Evolutionary conservation across 2,797 vertebrate species (phyloP).

Genomic region (Anguilla obscura): DNA sequence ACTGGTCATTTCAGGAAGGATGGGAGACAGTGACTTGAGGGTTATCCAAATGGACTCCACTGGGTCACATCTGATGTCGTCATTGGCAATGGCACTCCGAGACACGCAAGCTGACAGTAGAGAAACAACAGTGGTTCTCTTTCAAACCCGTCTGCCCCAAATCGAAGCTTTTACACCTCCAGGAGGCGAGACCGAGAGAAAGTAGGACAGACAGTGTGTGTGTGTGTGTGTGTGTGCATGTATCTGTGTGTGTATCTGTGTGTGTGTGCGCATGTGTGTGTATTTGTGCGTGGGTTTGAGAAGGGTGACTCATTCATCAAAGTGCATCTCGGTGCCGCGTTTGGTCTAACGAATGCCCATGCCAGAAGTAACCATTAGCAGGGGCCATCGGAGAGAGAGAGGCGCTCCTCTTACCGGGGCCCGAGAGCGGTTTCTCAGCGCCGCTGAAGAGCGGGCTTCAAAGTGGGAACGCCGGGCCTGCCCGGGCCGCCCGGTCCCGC

Average conservation of each 20-base stretch:
- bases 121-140: background rate
- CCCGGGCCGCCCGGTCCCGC: background rate
- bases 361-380: slow-evolving; percentile 15
- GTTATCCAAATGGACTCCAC: background rate
- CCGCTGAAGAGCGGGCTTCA: background rate
- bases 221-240: slow-evolving; percentile 22
- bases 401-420: background rate
- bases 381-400: background rate
- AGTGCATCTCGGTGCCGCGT: background rate
- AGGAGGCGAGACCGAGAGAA: background rate
- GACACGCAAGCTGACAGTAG: background rate
- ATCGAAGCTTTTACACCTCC: background rate
- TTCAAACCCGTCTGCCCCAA: background rate
- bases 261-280: slow-evolving; percentile 19
- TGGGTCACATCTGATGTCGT: background rate
- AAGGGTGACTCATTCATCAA: slow-evolving; percentile 21
- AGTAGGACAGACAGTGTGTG: slow-evolving; percentile 35
- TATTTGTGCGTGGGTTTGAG: slow-evolving; percentile 2
- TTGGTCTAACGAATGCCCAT: background rate
- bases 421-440: background rate
- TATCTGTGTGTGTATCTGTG: slow-evolving; percentile 3
- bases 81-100: slow-evolving; percentile 55
- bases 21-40: background rate
- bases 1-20: background rate
- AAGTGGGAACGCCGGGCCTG: background rate